Conservation (phyloP, 2,888 invertebrate species). For the Brachyptera putata region DNA sequence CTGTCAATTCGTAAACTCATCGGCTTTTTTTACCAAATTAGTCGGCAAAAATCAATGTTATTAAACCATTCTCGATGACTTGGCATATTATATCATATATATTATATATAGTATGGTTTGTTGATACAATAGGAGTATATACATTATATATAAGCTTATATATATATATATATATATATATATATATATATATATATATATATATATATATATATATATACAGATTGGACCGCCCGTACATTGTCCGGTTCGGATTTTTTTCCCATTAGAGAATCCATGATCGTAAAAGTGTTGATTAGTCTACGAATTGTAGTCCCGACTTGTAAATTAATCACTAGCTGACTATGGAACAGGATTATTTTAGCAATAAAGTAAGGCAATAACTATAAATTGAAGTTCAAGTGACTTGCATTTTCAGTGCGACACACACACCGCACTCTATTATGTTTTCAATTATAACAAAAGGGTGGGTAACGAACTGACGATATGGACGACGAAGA, state of each 20-base stretch:
- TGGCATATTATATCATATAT: background rate
- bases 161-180: too few species aligned
- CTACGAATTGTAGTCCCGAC: background rate
- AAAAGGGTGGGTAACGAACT: conserved; percentile 2
- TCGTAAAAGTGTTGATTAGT: too few species aligned
- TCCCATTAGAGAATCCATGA: too few species aligned
- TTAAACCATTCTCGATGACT: conserved; percentile 12
- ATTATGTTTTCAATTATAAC: conserved; percentile 4
- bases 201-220: too few species aligned
- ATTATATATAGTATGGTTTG: background rate
- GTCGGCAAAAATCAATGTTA: conserved; percentile 8
- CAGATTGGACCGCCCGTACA: background rate
- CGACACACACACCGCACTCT: background rate
- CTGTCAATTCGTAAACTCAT: background rate
- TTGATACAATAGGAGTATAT: background rate
- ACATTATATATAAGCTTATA: too few species aligned
- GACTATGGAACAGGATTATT: background rate
- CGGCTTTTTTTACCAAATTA: conserved; percentile 9
- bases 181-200: too few species aligned
- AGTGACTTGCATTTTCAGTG: background rate
- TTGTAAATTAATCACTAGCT: background rate
- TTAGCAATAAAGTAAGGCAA: conserved; percentile 2
- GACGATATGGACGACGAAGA: too few species aligned
- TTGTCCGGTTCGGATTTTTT: too few species aligned
- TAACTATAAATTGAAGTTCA: background rate